Evolutionary conservation across 2,888 invertebrate species (phyloP), one percentile per base, ranked within the genome.

Genomic region (Caenorhabditis sp.): DNA sequence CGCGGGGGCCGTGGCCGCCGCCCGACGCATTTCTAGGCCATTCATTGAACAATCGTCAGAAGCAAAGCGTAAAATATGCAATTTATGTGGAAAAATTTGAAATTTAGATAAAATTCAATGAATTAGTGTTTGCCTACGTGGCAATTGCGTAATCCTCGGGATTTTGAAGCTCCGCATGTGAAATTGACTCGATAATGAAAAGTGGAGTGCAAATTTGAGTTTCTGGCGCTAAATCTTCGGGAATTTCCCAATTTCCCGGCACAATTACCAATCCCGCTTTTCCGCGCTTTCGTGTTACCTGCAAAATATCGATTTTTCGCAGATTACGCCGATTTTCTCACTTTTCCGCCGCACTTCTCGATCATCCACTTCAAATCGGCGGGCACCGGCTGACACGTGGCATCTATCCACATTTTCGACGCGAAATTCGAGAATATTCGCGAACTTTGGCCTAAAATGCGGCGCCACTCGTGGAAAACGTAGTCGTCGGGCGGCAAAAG

Each of bases 341-440:
- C 77, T 35, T 55, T 66, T 68, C 80, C 80, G 1, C 80, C 80
- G 50, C 80, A 66, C 9, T 58, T 62, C 22, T 53, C 41, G n/a
- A 80, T 56, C 75, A 80, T 58, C 72, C 75, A 75, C 6, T 35
- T 41, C 17, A 80, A 26, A 2, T 80, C 75, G 1, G 52, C 65
- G 7, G 45, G 20, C 0, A 58, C 37, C 3, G 80, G 80, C 7
- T 48, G 15, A 20, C 80, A 80, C 8, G 62, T 65, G 2, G 62
- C 52, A 0, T 56, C 45, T 2, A 80, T 59, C 68, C 80, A 50
- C 62, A 62, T 48, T 62, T 65, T 41, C 30, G 17, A 13, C 48
- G 37, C 37, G 27, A 59, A 68, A 52, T 56, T 35, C 11, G 30
- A 30, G 37, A 68, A 68, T 20, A 68, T 59, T n/a, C 15, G 22